Conservation (phyloP, 2,797 vertebrate genomes). For the Euphonia xanthogaster region DNA sequence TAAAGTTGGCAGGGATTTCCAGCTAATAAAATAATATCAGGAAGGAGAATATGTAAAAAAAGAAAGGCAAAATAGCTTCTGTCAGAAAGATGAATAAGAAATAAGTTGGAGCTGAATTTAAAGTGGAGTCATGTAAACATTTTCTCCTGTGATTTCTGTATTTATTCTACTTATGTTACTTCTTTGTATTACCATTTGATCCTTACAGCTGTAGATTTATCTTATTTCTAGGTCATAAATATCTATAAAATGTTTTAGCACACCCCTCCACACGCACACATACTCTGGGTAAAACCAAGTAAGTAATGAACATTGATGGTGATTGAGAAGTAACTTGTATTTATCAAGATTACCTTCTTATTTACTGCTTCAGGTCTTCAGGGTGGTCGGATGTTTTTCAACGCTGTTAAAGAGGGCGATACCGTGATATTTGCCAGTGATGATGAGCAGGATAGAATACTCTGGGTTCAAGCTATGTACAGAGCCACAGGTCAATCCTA, state of each 20-base stretch:
- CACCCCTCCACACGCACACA: accelerated
- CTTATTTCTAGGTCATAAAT: neutral
- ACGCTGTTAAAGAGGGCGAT: conserved; percentile 93
- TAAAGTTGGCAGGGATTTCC: neutral
- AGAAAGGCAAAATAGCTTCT: neutral
- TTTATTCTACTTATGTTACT: neutral
- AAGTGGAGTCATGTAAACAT: neutral
- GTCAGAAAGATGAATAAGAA: neutral
- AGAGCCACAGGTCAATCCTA: conserved; percentile 96
- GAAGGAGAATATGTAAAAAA: neutral
- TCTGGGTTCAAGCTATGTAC: conserved; percentile 98
- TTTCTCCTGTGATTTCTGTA: neutral
- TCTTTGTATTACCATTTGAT: neutral
- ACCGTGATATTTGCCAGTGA: conserved; percentile 91
- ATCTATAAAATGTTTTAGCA: neutral
- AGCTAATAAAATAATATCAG: neutral
- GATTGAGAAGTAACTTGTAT: neutral
- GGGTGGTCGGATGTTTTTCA: conserved; percentile 91
- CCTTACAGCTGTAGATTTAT: neutral
- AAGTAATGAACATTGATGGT: neutral
- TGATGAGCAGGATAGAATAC: conserved; percentile 89
- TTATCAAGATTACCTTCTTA: neutral
- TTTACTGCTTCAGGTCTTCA: conserved; percentile 83
- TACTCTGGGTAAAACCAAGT: neutral
- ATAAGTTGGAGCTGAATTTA: neutral